Base-by-base conservation (phyloP, 2,888 invertebrate species). In the Tridacna crocea region DNA sequence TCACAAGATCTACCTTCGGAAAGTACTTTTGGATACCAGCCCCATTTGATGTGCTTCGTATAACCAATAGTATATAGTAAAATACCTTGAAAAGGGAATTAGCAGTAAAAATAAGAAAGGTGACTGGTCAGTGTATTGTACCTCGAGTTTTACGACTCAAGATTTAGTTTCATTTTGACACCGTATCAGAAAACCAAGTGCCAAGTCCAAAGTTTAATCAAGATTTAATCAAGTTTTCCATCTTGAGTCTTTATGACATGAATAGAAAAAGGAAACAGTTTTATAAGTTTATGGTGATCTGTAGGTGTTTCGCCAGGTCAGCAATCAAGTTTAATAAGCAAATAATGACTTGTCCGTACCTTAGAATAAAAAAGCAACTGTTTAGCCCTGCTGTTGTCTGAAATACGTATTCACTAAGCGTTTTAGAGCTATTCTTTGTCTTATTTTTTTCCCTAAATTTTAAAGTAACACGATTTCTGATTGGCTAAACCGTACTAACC, bases 161-260 rank as follows among this genome's bases (percentile, higher is more conserved):
- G 70, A 70, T 70, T 70, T 70, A 70, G 70, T 70, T 70, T 51
- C 70, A 70, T 26, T 70, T 66, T 66, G 8, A 36, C 27, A 36
- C 36, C 66, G 2, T 26, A 6, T 51, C 15, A 47, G 22, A 36
- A 46, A 46, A 70, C 48, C 22, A 8, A n/a, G 70, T 51, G 70
- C 47, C 24, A 51, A 70, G 22, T n/a, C 24, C 15, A 26, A 48
- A 70, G 22, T 48, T 70, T 70, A 70, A 70, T 70, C 48, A 70
- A 70, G 51, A 46, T 70, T 51, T 27, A 63, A n/a, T 24, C 63
- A 19, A 19, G 55, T 10, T 55, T 55, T 55, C 4, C 55, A 55
- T 55, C 55, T 55, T 10, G 55, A 55, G n/a, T 55, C 17, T 17
- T 1, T 19, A 55, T 55, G 55, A 55, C 19, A 55, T 19, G 55